Percentiles rank a stretch among this genome's conserved stretches.
Evolutionary conservation across 2,888 invertebrate genomes (phyloP).

Genomic region (Lasioglossum villosulum): DNA sequence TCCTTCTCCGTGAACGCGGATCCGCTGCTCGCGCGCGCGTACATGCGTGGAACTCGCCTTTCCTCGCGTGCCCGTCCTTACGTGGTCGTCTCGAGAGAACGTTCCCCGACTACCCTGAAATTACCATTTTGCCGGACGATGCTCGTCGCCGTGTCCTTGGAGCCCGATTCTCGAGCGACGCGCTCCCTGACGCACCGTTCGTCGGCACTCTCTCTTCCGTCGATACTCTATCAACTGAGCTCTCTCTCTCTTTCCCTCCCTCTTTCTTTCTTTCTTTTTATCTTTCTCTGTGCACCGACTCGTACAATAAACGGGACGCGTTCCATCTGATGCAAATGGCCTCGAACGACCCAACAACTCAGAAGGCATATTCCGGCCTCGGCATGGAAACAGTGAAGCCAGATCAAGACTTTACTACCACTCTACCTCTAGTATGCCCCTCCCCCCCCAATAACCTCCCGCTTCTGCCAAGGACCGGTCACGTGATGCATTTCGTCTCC

Average conservation of each 20-base stretch:
- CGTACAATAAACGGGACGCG: conserved; percentile 2
- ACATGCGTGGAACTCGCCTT: conserved; percentile 55
- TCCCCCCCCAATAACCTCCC: too few relatives aligned
- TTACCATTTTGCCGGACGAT: conserved; percentile 49
- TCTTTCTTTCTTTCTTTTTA: neutral
- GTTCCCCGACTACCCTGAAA: conserved; percentile 31
- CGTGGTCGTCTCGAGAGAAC: conserved; percentile 10
- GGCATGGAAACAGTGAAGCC: neutral
- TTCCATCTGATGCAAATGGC: neutral
- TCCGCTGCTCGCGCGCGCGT: conserved; percentile 15
- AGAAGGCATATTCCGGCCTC: neutral
- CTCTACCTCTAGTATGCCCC: too few relatives aligned
- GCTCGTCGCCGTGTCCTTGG: conserved; percentile 2
- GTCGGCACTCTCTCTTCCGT: neutral
- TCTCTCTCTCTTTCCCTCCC: too few relatives aligned
- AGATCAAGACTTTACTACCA: too few relatives aligned
- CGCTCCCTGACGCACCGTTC: neutral
- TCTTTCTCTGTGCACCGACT: neutral
- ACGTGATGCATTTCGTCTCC: too few relatives aligned
- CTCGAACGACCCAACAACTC: neutral
- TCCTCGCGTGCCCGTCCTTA: conserved; percentile 60
- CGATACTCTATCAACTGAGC: neutral
- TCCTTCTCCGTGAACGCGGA: neutral
- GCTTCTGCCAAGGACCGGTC: too few relatives aligned
- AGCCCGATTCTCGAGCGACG: neutral